Evolutionary conservation across 2,797 vertebrate genomes (phyloP).

Genomic region (Phataginus tetradactyla): DNA sequence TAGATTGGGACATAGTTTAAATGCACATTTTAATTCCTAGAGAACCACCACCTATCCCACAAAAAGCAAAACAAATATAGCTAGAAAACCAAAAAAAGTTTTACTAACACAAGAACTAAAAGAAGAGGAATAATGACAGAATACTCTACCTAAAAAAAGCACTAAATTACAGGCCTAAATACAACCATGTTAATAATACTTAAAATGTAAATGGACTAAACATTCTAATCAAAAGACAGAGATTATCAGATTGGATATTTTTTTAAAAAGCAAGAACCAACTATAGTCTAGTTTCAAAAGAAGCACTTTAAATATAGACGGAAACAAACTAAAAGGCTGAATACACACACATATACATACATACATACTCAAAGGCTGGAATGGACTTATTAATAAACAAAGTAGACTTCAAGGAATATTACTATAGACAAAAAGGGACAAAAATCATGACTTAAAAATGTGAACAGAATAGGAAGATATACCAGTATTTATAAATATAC

Average conservation of each 20-base stretch:
- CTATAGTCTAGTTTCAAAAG: background rate
- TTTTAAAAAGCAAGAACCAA: background rate
- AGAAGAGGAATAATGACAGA: background rate
- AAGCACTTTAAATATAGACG: background rate
- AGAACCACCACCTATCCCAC: background rate
- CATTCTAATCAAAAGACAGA: background rate
- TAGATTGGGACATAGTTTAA: background rate
- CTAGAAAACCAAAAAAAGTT: background rate
- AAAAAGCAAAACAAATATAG: background rate
- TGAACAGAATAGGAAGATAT: background rate
- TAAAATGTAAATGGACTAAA: constrained; percentile 7
- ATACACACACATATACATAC: background rate
- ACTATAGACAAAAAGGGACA: background rate
- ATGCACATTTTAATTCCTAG: background rate
- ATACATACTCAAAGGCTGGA: background rate
- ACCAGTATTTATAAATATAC: background rate
- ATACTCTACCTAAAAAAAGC: background rate
- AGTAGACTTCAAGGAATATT: background rate
- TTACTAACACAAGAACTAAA: background rate
- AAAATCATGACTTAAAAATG: background rate
- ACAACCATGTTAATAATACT: background rate
- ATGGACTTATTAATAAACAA: background rate
- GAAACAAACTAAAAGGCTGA: constrained; percentile 20
- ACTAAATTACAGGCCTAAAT: background rate
- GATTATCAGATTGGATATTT: background rate